Conservation (phyloP, 1,140 invertebrate genomes). For the Apis florea region DNA sequence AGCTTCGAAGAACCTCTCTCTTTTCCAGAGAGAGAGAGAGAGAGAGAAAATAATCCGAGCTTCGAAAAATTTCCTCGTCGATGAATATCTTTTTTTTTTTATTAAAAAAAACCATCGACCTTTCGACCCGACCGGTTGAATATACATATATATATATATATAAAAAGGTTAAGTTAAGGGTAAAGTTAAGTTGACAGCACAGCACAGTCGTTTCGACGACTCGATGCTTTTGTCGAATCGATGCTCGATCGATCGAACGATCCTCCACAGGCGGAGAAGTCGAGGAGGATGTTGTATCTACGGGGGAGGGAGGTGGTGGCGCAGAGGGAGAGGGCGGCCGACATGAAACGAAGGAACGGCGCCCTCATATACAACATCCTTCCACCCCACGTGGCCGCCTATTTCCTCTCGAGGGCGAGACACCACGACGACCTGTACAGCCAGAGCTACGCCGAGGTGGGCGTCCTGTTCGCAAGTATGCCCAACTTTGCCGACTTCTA, state of each 20-base stretch:
- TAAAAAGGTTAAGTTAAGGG: constrained; percentile 1
- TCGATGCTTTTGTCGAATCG: no score
- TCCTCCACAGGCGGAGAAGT: constrained; percentile 88
- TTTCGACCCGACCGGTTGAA: neutral
- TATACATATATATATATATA: no score
- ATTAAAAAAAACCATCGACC: neutral
- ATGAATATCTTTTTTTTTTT: no score
- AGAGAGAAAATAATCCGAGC: neutral
- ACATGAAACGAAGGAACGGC: constrained; percentile 93
- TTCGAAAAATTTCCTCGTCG: no score
- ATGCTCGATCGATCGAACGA: constrained; percentile 19
- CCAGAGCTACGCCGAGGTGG: constrained; percentile 95
- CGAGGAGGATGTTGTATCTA: constrained; percentile 88
- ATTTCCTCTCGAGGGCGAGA: constrained; percentile 91
- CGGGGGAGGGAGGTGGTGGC: constrained; percentile 88
- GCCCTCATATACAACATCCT: constrained; percentile 93
- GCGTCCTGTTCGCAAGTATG: constrained; percentile 96
- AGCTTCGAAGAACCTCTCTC: neutral
- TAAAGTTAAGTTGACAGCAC: neutral
- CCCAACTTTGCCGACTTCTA: constrained; percentile 97
- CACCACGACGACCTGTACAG: constrained; percentile 95
- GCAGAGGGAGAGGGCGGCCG: constrained; percentile 91
- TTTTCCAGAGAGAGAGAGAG: neutral
- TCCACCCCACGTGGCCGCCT: constrained; percentile 93
- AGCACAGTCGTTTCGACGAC: neutral